Evolutionary conservation across 2,797 vertebrate species (phyloP), one percentile per base, ranked within the genome.

Genomic region (Taenioides sp.): DNA sequence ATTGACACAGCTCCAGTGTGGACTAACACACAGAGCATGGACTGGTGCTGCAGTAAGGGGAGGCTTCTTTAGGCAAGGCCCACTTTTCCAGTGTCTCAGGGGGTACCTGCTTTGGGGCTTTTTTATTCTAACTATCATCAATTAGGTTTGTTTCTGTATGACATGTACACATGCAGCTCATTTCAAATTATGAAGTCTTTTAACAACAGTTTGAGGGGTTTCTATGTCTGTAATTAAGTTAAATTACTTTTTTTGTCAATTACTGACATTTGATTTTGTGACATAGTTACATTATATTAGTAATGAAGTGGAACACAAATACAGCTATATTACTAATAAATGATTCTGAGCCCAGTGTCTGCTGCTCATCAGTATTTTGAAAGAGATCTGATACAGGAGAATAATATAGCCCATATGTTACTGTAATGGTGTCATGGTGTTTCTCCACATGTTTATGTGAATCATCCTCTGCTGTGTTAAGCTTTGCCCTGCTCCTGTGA

Each of bases 41-140:
- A 76, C 82, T 93, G 89, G 91, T 87, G 90, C 85, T 74, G 79
- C 84, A 74, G 78, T 74, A 37, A 78, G 78, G 74, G 81, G 81
- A 84, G 85, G 81, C 73, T 82, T 81, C 85, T 89, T 87, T 92
- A 89, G 92, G 88, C 90, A 82, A 77, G 73, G 60, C 86, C 89
- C 14, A 47, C 14, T 47, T 47, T 5, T 17, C 43, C 90, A 88
- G 79, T 77, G 66, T 7, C 73, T 78, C 74, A 73, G 74, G 69
- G 73, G 77, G 76, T 74, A 55, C 79, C 23, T 70, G 66, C 76
- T 81, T 76, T 81, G 86, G 79, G 79, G 80, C 55, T 81, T 73
- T 87, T 69, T 72, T 86, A 84, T 70, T 64, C 72, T 71, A 82
- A 87, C 76, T 69, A 65, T 65, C 77, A 68, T 57, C 22, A 25